Percentiles rank a stretch among this genome's conserved stretches.
Conservation (phyloP, 2,888 invertebrate species). For the Sphaeridia pumilis region DNA sequence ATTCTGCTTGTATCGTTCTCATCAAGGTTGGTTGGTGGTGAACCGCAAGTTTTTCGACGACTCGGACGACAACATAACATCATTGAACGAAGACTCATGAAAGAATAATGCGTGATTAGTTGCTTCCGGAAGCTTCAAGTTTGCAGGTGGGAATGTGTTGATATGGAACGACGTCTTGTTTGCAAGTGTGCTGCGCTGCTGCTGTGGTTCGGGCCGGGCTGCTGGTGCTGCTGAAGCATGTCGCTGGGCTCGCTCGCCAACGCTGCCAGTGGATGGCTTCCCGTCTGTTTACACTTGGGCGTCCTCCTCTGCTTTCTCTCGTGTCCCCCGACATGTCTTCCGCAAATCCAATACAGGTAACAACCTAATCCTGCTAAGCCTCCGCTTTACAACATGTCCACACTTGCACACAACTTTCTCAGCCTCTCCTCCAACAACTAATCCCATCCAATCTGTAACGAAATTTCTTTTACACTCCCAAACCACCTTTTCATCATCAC, state of each 20-base stretch:
- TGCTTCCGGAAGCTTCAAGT: background rate
- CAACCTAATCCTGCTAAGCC: background rate
- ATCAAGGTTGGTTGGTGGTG: background rate
- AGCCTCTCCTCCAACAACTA: background rate
- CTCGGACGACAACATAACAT: background rate
- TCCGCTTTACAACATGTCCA: background rate
- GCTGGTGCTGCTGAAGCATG: too few relatives aligned
- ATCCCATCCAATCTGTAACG: background rate
- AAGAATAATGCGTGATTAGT: background rate
- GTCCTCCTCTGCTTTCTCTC: slow-evolving; percentile 31
- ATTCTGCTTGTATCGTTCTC: background rate
- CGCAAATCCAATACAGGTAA: slow-evolving; percentile 35
- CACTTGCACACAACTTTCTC: background rate
- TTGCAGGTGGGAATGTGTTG: background rate
- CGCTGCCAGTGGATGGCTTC: slow-evolving; percentile 27
- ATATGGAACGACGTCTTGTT: background rate
- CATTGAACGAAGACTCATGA: background rate
- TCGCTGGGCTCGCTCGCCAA: slow-evolving; percentile 12
- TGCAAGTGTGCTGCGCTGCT: slow-evolving; percentile 4
- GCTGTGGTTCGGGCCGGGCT: slow-evolving; percentile 10
- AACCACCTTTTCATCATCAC: background rate
- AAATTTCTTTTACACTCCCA: background rate
- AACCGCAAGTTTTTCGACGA: background rate
- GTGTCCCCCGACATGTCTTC: slow-evolving; percentile 34
- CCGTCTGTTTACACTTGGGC: slow-evolving; percentile 33